Evolutionary conservation across 2,888 invertebrate species (phyloP), one percentile per base, ranked within the genome.

Genomic region (Nasonovia ribisnigri): DNA sequence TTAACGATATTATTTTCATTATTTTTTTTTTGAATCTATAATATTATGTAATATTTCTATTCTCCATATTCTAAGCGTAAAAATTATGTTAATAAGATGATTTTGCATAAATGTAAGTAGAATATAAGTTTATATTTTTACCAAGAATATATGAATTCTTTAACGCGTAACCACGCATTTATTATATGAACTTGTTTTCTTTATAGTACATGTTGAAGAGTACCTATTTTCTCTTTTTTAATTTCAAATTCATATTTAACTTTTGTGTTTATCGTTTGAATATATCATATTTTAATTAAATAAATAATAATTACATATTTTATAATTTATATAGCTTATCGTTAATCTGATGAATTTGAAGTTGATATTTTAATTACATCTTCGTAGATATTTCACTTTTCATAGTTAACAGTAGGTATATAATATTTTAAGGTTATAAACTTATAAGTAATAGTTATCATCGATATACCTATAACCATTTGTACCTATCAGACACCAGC

Each of bases 191-290:
- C 77, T 36, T 42, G 8, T 36, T 42, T 77, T 77, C 77, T 77
- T 77, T 77, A 57, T 57, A 20, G 8, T 77, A 36, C 36, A 8
- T 36, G 36, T 24, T 20, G 8, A 77, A 20, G 20, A 77, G 36
- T 77, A 29, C n/a, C n/a, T 60, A 57, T 57, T 77, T 77, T 77
- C 77, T 77, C 77, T 77, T 77, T 67, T 77, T 77, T 77, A 36
- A 77, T 77, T 77, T 77, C 6, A 24, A 77, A 77, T 77, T 36
- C 77, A 20, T 77, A 77, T 0, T 26, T 77, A 36, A 77, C 36
- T 77, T 29, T 77, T 36, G 20, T 77, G 20, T 24, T 77, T 36
- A 36, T 36, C 20, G 36, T 36, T 20, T 42, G 36, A 77, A 77
- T 77, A 20, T 20, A 77, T 77, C 20, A 36, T 16, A 77, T 36